These are phyloP conservation scores for Brachionus koreanus DNA, from an alignment of 1,140 invertebrate genomes.

Conservation along the genomic window DNA sequence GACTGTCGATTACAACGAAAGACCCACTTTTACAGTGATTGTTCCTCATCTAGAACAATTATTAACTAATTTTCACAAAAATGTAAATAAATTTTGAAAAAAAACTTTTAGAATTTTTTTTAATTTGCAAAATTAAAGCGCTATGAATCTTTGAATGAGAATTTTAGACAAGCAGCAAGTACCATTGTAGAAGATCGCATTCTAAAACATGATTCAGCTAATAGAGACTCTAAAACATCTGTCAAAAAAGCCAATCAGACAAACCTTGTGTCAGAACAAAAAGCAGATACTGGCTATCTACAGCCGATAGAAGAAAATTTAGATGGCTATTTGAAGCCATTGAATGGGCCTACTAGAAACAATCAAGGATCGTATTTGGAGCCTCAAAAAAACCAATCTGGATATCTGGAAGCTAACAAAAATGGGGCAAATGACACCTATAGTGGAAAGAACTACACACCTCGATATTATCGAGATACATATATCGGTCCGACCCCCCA, in stretches of 20 bases:
- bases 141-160: not conserved
- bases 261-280: not conserved
- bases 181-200: not conserved
- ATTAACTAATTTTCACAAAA: conserved; percentile 13
- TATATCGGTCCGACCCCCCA: not conserved
- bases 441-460: not conserved
- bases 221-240: not conserved
- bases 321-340: not conserved
- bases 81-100: not conserved
- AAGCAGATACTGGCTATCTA: not conserved
- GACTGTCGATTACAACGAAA: not conserved
- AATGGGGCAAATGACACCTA: not conserved
- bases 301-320: not conserved
- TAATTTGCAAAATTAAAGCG: not conserved
- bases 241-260: not conserved
- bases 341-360: not conserved
- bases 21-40: conserved; percentile 1
- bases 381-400: not conserved
- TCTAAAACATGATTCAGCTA: not conserved
- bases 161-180: not conserved
- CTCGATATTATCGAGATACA: not conserved
- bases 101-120: not conserved
- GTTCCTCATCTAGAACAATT: not conserved
- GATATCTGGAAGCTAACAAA: not conserved
- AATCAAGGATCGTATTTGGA: not conserved